Conservation (phyloP, 2,797 vertebrate genomes). For the Helicolenus hilgendorfi region DNA sequence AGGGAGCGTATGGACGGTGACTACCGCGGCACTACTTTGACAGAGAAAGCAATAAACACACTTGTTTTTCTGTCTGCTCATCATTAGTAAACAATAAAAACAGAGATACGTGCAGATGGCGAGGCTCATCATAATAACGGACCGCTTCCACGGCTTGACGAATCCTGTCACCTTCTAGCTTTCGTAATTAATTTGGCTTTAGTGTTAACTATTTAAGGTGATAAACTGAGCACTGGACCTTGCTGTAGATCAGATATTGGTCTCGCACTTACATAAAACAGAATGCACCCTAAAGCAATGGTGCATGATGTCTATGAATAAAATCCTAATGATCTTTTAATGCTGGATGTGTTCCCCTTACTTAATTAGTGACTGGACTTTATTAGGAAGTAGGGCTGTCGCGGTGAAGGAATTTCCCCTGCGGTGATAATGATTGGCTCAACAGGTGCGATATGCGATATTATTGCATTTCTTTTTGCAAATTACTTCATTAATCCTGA, state of each 20-base stretch:
- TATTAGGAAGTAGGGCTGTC: too few relatives aligned
- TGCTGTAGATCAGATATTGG: not conserved
- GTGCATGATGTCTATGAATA: not conserved
- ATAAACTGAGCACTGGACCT: not conserved
- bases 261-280: not conserved
- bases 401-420: too few relatives aligned
- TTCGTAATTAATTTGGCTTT: not conserved
- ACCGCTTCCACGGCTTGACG: not conserved
- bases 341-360: too few relatives aligned
- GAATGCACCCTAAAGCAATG: not conserved
- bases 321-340: not conserved
- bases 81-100: conserved; percentile 19
- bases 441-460: too few relatives aligned
- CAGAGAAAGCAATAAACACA: conserved; percentile 2
- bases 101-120: not conserved
- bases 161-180: not conserved
- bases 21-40: conserved; percentile 8
- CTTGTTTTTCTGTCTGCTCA: conserved; percentile 27
- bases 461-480: too few relatives aligned
- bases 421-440: too few relatives aligned
- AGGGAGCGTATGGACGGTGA: not conserved
- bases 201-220: not conserved
- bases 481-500: too few relatives aligned
- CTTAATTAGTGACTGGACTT: too few relatives aligned
- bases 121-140: not conserved